These are phyloP conservation scores for Epizoanthus illoricatus DNA, from an alignment of 92 coral and sea anemone species.

Conservation along the genomic window DNA sequence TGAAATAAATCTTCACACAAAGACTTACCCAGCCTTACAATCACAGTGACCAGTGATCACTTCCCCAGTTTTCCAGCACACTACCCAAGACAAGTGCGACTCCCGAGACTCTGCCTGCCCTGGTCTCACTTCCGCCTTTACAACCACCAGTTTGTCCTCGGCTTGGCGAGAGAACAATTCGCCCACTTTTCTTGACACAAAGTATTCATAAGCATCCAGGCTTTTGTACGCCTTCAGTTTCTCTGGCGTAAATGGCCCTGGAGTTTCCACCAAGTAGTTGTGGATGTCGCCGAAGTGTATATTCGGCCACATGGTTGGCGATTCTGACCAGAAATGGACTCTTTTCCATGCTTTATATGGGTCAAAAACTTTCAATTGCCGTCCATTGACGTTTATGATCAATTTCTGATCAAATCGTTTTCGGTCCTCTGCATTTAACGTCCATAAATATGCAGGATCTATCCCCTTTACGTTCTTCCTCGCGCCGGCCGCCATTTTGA, in stretches of 20 bases:
- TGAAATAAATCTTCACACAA: slow-evolving; percentile 5
- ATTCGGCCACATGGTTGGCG: slow-evolving; percentile 49
- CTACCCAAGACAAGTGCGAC: slow-evolving; percentile 13
- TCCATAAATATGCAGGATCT: slow-evolving; percentile 28
- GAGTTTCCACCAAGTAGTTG: slow-evolving; percentile 44
- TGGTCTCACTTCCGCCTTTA: slow-evolving; percentile 59
- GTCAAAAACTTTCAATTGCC: background rate
- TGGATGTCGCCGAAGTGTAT: slow-evolving; percentile 47
- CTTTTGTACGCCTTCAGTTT: slow-evolving; percentile 50
- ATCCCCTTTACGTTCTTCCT: background rate
- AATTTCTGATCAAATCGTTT: slow-evolving; percentile 40
- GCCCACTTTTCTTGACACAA: too few species aligned
- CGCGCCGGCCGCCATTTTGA: slow-evolving; percentile 13
- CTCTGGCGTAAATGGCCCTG: slow-evolving; percentile 49
- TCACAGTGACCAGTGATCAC: slow-evolving; percentile 22
- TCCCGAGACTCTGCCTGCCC: slow-evolving; percentile 56
- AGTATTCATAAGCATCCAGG: slow-evolving; percentile 47
- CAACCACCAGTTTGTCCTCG: slow-evolving; percentile 8
- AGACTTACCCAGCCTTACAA: slow-evolving; percentile 25
- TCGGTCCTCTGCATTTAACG: slow-evolving; percentile 15
- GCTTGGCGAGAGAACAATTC: slow-evolving; percentile 24
- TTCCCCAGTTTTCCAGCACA: slow-evolving; percentile 10
- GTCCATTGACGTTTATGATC: background rate
- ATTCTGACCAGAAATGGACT: slow-evolving; percentile 33
- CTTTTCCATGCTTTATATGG: slow-evolving; percentile 28